Percentiles rank a stretch among this genome's conserved stretches.
Conservation (phyloP, 2,113 vertebrate genomes). For the Amblyopsis rosae region DNA sequence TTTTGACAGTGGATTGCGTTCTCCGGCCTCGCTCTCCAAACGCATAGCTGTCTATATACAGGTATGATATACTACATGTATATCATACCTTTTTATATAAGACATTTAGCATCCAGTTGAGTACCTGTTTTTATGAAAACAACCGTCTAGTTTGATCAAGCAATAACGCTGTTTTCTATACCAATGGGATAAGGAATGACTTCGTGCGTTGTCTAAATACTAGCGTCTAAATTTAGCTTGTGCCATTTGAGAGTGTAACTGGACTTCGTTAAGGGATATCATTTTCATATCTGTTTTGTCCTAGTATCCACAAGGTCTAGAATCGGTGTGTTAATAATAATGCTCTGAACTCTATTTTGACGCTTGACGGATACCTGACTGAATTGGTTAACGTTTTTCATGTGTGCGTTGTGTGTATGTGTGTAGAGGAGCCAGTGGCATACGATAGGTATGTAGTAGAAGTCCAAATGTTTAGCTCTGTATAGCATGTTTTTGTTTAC, state of each 20-base stretch:
- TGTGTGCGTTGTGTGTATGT: conserved; percentile 55
- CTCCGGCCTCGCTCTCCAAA: conserved; percentile 46
- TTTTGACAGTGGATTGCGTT: conserved; percentile 50
- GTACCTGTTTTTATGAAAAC: not conserved
- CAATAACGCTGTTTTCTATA: conserved; percentile 20
- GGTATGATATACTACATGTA: not conserved
- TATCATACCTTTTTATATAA: not conserved
- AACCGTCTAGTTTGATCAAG: not conserved
- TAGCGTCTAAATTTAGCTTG: conserved; percentile 63
- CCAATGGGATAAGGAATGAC: conserved; percentile 14
- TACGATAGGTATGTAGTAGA: conserved; percentile 28
- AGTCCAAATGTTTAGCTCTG: conserved; percentile 1
- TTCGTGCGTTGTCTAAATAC: conserved; percentile 42
- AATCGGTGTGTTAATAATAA: not conserved
- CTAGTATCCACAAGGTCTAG: not conserved
- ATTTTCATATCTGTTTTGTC: not conserved
- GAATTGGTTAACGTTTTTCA: conserved; percentile 17
- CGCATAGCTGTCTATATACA: not conserved
- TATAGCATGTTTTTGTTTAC: conserved; percentile 1
- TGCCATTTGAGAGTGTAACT: conserved; percentile 34
- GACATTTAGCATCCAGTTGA: not conserved
- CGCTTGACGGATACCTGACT: not conserved
- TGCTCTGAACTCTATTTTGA: not conserved
- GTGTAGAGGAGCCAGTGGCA: conserved; percentile 56
- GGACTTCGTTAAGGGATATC: conserved; percentile 9